Conservation (phyloP, 2,797 vertebrate genomes). For the Arnoldichthys spilopterus region DNA sequence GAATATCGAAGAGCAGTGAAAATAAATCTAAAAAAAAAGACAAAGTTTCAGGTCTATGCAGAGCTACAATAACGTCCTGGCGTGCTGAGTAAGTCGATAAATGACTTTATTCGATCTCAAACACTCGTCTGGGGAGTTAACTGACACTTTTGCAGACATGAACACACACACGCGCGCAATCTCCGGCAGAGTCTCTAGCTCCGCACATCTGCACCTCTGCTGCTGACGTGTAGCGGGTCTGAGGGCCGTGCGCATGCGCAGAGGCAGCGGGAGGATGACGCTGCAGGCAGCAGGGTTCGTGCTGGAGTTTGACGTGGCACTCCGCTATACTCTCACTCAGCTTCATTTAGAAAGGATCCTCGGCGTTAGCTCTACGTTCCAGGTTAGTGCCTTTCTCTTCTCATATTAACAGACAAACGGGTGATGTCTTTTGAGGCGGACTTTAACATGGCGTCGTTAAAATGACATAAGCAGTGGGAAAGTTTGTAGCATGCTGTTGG, state of each 20-base stretch:
- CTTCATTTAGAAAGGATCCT: constrained; percentile 49
- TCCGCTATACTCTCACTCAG: constrained; percentile 54
- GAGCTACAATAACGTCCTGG: too few species aligned
- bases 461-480: background rate
- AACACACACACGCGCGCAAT: background rate
- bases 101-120: background rate
- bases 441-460: background rate
- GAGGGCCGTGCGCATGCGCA: constrained; percentile 72
- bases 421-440: background rate
- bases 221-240: constrained; percentile 78
- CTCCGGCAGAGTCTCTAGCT: background rate
- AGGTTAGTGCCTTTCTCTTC: constrained; percentile 64
- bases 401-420: background rate
- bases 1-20: too few species aligned
- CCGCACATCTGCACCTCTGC: constrained; percentile 54
- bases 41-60: too few species aligned
- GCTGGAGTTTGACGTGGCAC: constrained; percentile 85
- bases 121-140: background rate
- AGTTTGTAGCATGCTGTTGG: constrained; percentile 22
- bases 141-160: background rate
- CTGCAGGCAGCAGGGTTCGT: constrained; percentile 64
- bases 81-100: too few species aligned
- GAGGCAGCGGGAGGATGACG: constrained; percentile 5
- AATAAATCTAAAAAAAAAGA: too few species aligned
- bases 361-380: constrained; percentile 49